Percentiles rank a stretch among this genome's conserved stretches.
phyloP scores from a whole-genome alignment of 2,113 vertebrate species.

The Oreochromis tanganicae region DNA sequence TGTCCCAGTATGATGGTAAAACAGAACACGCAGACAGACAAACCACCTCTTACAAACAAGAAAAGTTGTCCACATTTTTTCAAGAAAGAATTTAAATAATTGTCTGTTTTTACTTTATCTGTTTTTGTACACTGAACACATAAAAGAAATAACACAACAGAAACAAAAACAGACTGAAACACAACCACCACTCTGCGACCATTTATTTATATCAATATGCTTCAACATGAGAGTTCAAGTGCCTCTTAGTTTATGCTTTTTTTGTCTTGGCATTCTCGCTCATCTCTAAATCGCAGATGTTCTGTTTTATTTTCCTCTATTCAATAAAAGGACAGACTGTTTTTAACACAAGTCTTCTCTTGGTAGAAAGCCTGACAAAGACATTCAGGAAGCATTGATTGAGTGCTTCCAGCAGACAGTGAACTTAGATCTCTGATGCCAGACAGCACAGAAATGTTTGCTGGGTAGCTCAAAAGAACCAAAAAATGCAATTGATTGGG shows the following conservation, averaged over 20 bases:
- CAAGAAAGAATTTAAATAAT: not conserved
- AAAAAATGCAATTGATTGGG: not conserved
- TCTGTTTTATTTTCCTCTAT: not conserved
- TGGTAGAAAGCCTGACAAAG: not conserved
- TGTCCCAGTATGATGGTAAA: not conserved
- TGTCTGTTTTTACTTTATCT: not conserved
- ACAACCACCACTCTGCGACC: not conserved
- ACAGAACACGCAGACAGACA: accelerated
- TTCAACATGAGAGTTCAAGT: not conserved
- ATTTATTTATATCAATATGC: not conserved
- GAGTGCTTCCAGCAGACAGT: not conserved
- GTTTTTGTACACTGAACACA: not conserved
- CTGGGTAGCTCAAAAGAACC: not conserved
- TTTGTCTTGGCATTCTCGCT: not conserved
- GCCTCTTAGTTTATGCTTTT: not conserved
- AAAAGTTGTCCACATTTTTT: not conserved
- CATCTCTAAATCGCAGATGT: not conserved
- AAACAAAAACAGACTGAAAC: not conserved
- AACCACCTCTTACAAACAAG: not conserved
- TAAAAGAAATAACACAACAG: not conserved
- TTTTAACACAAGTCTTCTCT: not conserved
- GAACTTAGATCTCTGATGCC: not conserved
- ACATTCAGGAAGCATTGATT: not conserved
- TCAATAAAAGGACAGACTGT: not conserved
- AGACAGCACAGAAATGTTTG: not conserved